Evolutionary conservation across 2,888 invertebrate genomes (phyloP).

Genomic region (Agrochola circellaris): DNA sequence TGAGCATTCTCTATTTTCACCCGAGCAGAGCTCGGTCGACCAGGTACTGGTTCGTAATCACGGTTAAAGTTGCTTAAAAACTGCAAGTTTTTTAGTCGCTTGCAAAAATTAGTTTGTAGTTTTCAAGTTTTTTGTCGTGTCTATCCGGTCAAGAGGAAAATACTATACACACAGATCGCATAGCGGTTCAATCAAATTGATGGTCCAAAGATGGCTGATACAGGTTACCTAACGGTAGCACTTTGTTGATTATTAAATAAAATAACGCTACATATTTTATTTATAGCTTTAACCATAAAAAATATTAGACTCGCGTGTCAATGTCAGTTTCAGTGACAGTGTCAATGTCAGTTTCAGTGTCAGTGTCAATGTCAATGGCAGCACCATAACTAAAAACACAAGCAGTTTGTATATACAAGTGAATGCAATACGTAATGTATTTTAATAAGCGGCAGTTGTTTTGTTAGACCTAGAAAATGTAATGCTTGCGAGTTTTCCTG

Average conservation of each 20-base stretch:
- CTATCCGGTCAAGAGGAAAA: slow-evolving; percentile 3
- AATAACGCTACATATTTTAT: not conserved
- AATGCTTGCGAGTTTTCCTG: slow-evolving; percentile 8
- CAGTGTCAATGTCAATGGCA: no score
- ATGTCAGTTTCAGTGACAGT: not conserved
- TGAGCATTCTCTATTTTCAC: no score
- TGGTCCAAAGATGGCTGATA: slow-evolving; percentile 22
- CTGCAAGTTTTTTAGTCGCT: slow-evolving; percentile 9
- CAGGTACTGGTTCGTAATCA: slow-evolving; percentile 2
- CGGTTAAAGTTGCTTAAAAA: slow-evolving; percentile 8
- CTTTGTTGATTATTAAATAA: slow-evolving; percentile 12
- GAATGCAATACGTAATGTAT: slow-evolving; percentile 7
- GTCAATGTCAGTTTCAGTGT: no score
- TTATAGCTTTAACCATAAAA: not conserved
- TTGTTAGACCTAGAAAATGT: not conserved
- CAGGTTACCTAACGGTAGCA: slow-evolving; percentile 49
- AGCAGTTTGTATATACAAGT: no score
- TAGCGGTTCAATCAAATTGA: slow-evolving; percentile 50
- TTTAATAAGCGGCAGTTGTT: slow-evolving; percentile 4
- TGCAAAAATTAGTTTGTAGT: slow-evolving; percentile 2
- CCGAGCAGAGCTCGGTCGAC: no score
- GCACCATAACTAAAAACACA: no score
- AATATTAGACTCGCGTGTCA: not conserved
- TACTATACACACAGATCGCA: slow-evolving; percentile 7
- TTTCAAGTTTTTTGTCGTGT: slow-evolving; percentile 10